A percentile compares a stretch with the other conserved stretches of the same genome.
Evolutionary conservation across 2,888 invertebrate genomes (phyloP).

Genomic region (Cephonodes hylas): DNA sequence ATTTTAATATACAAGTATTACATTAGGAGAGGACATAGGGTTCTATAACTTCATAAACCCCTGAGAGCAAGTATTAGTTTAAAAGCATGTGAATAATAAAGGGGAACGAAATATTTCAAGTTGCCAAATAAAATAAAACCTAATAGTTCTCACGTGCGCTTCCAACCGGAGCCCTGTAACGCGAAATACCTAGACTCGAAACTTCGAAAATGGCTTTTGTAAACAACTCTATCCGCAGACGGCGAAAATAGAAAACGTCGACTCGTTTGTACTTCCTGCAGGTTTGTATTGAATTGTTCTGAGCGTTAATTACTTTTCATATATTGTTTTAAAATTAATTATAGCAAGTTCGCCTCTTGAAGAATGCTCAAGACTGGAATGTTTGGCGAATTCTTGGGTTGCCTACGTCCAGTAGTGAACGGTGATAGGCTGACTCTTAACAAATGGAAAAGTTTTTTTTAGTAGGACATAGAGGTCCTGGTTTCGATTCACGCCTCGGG

Average conservation of each 20-base stretch:
- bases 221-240: slow-evolving; percentile 10
- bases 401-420: too few species aligned
- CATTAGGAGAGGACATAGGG: too few species aligned
- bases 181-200: background rate
- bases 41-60: too few species aligned
- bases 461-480: too few species aligned
- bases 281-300: background rate
- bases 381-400: too few species aligned
- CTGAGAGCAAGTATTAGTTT: background rate
- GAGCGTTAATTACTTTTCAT: background rate
- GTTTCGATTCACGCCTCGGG: too few species aligned
- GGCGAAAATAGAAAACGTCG: background rate
- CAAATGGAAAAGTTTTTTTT: background rate
- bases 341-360: too few species aligned
- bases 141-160: background rate
- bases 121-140: background rate
- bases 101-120: background rate
- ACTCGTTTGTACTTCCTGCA: background rate
- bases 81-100: background rate
- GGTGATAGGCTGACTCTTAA: too few species aligned
- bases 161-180: background rate
- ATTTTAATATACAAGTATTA: too few species aligned
- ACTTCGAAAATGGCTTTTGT: slow-evolving; percentile 10
- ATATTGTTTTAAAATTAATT: too few species aligned
- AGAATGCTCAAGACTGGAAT: too few species aligned